These are phyloP conservation scores for Chiloscyllium plagiosum DNA, from an alignment of 2,113 vertebrate species.

Conservation along the genomic window DNA sequence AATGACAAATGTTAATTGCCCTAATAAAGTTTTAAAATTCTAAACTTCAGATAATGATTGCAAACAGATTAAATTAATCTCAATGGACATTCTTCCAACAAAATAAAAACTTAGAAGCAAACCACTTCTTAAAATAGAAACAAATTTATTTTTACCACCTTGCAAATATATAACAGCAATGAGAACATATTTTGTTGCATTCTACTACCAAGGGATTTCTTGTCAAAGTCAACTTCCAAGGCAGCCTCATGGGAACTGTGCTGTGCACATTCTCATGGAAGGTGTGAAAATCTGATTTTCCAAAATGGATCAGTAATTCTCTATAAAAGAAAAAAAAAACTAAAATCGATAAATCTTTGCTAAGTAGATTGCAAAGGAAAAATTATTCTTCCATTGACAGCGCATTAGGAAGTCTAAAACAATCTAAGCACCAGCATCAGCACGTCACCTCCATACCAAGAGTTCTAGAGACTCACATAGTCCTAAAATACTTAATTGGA, in stretches of 20 bases:
- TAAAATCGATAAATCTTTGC: slow-evolving; percentile 97
- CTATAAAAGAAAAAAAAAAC: slow-evolving; percentile 81
- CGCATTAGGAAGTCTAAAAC: slow-evolving; percentile 89
- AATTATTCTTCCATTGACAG: slow-evolving; percentile 84
- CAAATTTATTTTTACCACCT: slow-evolving; percentile 67
- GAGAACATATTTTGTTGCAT: slow-evolving; percentile 57
- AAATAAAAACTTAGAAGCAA: neutral
- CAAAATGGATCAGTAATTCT: slow-evolving; percentile 99
- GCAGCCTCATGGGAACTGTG: slow-evolving; percentile 67
- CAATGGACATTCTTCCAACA: neutral
- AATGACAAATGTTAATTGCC: neutral
- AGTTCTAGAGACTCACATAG: neutral
- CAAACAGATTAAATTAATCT: neutral
- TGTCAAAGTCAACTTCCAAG: slow-evolving; percentile 84
- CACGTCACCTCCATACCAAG: slow-evolving; percentile 70
- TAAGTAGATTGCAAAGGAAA: slow-evolving; percentile 98
- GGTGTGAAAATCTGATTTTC: slow-evolving; percentile 99
- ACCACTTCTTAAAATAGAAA: slow-evolving; percentile 38
- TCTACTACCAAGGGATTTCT: slow-evolving; percentile 58
- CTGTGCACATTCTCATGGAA: slow-evolving; percentile 82
- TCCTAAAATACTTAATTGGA: neutral
- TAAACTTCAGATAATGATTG: neutral
- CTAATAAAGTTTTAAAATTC: slow-evolving; percentile 18
- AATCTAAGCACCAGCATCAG: slow-evolving; percentile 84
- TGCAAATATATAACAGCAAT: slow-evolving; percentile 62